A percentile compares a stretch with the other conserved stretches of the same genome.
These are phyloP conservation scores for Octonoba sinensis DNA, from an alignment of 2,888 invertebrate genomes.

Conservation along the genomic window DNA sequence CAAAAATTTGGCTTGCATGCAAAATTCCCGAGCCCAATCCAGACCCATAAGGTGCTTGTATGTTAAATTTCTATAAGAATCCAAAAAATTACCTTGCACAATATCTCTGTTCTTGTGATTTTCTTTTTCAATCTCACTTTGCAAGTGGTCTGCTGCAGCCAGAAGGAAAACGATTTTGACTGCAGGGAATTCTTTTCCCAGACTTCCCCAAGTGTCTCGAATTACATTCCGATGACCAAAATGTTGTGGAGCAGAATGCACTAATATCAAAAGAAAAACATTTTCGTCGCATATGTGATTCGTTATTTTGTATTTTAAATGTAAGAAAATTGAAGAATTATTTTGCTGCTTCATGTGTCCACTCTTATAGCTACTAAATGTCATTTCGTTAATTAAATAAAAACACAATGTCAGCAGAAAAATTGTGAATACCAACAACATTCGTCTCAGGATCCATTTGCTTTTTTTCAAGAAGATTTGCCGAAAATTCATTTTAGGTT, in stretches of 20 bases:
- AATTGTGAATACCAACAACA: too few species aligned
- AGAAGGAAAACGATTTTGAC: slow-evolving; percentile 79
- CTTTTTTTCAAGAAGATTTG: too few species aligned
- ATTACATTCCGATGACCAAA: slow-evolving; percentile 78
- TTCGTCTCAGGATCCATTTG: too few species aligned
- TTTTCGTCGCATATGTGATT: slow-evolving; percentile 37
- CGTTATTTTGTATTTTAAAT: slow-evolving; percentile 31
- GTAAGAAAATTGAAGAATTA: too few species aligned
- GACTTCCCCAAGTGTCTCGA: slow-evolving; percentile 80
- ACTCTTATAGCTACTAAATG: too few species aligned
- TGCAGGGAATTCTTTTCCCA: slow-evolving; percentile 68
- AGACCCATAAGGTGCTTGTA: slow-evolving; percentile 87
- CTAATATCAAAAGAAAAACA: slow-evolving; percentile 75
- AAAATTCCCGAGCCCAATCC: slow-evolving; percentile 82
- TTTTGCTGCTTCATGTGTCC: too few species aligned
- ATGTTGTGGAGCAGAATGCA: slow-evolving; percentile 80
- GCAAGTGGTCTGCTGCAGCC: slow-evolving; percentile 74
- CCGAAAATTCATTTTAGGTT: too few species aligned
- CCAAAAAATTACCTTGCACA: slow-evolving; percentile 82
- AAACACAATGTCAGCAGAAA: too few species aligned
- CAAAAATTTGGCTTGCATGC: slow-evolving; percentile 79
- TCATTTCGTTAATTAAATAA: too few species aligned
- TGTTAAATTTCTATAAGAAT: slow-evolving; percentile 85
- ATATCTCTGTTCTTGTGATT: slow-evolving; percentile 77
- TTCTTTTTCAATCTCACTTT: slow-evolving; percentile 73